Conservation (phyloP, 2,888 invertebrate genomes). For the Sminthurinus aureus region DNA sequence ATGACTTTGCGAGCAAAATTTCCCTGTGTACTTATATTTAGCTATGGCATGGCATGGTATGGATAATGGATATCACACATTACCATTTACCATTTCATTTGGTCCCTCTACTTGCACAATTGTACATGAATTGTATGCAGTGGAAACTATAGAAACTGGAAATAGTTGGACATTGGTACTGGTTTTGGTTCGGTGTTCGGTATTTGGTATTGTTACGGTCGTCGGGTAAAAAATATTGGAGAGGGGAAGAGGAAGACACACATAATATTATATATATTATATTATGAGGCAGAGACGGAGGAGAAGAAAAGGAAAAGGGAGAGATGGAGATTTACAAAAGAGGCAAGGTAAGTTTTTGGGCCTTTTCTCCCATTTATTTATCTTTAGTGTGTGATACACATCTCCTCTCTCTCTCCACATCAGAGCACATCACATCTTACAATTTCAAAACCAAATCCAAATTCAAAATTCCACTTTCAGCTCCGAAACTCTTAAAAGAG, state of each 20-base stretch:
- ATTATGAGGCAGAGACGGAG: too few species aligned
- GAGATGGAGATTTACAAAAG: background rate
- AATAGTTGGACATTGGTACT: background rate
- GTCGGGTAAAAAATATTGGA: conserved; percentile 11
- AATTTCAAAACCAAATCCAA: background rate
- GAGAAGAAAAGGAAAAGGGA: too few species aligned
- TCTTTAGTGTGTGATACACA: background rate
- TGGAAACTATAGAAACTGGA: conserved; percentile 2
- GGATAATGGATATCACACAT: too few species aligned
- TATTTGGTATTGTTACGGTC: background rate
- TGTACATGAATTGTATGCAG: conserved; percentile 18
- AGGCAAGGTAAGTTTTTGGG: background rate
- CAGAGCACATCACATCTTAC: background rate
- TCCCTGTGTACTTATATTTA: background rate
- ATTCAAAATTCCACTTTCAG: background rate
- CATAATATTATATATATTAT: too few species aligned
- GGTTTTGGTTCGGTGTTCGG: too few species aligned
- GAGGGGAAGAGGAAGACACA: background rate
- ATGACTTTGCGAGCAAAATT: conserved; percentile 37
- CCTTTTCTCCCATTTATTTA: background rate
- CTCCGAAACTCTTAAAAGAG: too few species aligned
- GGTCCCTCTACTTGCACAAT: conserved; percentile 15
- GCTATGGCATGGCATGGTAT: too few species aligned
- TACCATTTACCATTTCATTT: too few species aligned
- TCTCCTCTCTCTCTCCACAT: background rate